A percentile compares a stretch with the other conserved stretches of the same genome.
Evolutionary conservation across 2,888 invertebrate species (phyloP).

Genomic region (Drosophila flavopinicola): DNA sequence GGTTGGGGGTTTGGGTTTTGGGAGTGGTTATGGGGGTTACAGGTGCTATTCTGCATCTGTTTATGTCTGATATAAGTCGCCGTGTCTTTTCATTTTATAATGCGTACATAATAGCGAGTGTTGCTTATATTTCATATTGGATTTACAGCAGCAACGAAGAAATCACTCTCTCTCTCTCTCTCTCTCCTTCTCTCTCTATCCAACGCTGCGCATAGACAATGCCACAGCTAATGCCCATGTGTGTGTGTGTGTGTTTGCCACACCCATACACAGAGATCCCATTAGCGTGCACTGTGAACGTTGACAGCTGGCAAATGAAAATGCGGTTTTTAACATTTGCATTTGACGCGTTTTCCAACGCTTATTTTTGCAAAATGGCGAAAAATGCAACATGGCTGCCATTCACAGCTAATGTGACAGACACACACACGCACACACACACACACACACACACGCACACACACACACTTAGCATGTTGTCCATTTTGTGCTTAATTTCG

Average conservation of each 20-base stretch:
- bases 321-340: constrained; percentile 76
- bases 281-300: constrained; percentile 49
- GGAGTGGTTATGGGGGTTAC: too few relatives aligned
- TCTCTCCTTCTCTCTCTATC: too few relatives aligned
- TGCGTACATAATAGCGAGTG: constrained; percentile 30
- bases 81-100: constrained; percentile 28
- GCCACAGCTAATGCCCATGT: not conserved
- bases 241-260: not conserved
- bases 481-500: constrained; percentile 32
- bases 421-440: constrained; percentile 7
- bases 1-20: too few relatives aligned
- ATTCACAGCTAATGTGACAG: constrained; percentile 66
- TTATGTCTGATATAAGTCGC: constrained; percentile 29
- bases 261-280: constrained; percentile 31
- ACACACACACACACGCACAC: constrained; percentile 3
- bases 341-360: constrained; percentile 58
- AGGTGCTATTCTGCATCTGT: constrained; percentile 10
- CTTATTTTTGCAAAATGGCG: constrained; percentile 69
- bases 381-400: constrained; percentile 71
- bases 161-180: not conserved
- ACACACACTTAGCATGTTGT: constrained; percentile 14
- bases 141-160: constrained; percentile 35
- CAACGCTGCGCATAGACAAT: too few relatives aligned
- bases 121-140: constrained; percentile 34
- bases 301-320: constrained; percentile 72